phyloP scores from a whole-genome alignment of 2,888 invertebrate species.

The Agapetus fuscipes region DNA sequence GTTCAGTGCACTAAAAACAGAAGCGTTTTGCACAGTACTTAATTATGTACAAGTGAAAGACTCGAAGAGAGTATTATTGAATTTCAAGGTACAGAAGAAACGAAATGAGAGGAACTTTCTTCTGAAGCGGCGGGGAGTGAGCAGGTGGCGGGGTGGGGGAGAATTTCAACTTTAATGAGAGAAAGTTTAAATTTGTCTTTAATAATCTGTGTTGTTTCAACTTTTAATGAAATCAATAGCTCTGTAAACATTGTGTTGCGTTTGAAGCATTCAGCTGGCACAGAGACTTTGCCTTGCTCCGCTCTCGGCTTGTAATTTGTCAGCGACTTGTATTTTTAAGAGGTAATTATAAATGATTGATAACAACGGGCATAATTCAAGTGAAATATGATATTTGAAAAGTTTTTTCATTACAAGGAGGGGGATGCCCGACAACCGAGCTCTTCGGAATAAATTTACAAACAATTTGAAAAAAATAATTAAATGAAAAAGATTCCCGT shows the following conservation, averaged over 20 bases:
- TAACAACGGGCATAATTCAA: too few species aligned
- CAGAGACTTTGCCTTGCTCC: neutral
- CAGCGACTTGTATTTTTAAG: slow-evolving; percentile 1
- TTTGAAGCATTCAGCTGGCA: slow-evolving; percentile 1
- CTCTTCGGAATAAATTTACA: too few species aligned
- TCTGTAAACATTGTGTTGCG: slow-evolving; percentile 10
- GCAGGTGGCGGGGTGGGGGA: slow-evolving; percentile 5
- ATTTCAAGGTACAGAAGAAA: neutral
- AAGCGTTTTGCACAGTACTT: too few species aligned
- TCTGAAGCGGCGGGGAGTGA: neutral
- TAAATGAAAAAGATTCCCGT: too few species aligned
- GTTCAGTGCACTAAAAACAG: too few species aligned
- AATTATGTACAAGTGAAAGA: neutral
- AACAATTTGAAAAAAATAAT: too few species aligned
- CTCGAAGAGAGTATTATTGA: neutral
- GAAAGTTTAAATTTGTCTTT: slow-evolving; percentile 16
- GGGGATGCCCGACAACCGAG: too few species aligned
- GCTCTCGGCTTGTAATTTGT: slow-evolving; percentile 3
- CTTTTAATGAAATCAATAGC: slow-evolving; percentile 18
- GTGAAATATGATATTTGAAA: too few species aligned
- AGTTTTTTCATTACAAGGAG: too few species aligned
- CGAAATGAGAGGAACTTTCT: neutral
- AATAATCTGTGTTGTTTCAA: slow-evolving; percentile 9
- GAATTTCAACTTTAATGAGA: slow-evolving; percentile 14
- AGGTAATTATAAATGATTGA: too few species aligned